Conservation (phyloP, 64 coral and sea anemone genomes). For the Actinia equina region DNA sequence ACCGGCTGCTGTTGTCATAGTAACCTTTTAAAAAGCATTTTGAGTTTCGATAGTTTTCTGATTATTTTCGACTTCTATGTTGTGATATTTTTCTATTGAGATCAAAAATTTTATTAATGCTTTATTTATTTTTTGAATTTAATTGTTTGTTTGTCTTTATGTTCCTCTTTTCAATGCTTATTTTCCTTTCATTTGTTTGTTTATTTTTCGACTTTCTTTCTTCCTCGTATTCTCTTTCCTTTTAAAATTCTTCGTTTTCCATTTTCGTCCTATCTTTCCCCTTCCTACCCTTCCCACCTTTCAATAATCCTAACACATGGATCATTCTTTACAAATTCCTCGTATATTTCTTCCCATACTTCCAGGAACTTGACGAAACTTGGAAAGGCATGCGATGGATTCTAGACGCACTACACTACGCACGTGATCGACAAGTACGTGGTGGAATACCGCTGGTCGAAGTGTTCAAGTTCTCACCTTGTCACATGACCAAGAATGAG, state of each 20-base stretch:
- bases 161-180: too few relatives aligned
- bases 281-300: too few relatives aligned
- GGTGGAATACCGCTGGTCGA: constrained; percentile 96
- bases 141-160: too few relatives aligned
- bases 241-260: background rate
- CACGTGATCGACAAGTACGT: constrained; percentile 89
- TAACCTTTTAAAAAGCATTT: background rate
- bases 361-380: constrained; percentile 90
- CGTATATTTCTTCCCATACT: background rate
- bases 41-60: too few relatives aligned
- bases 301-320: background rate
- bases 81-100: too few relatives aligned
- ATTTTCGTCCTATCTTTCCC: too few relatives aligned
- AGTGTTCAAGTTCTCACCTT: constrained; percentile 71
- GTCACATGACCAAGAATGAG: constrained; percentile 31
- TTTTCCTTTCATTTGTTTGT: background rate
- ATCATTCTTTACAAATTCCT: background rate
- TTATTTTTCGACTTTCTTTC: background rate
- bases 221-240: background rate
- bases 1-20: background rate
- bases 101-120: too few relatives aligned
- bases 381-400: constrained; percentile 99
- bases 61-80: too few relatives aligned
- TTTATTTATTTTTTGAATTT: too few relatives aligned
- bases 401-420: constrained; percentile 87